Percentiles rank a stretch among this genome's conserved stretches.
Conservation (phyloP, 2,113 vertebrate genomes). For the Platanista minor region DNA sequence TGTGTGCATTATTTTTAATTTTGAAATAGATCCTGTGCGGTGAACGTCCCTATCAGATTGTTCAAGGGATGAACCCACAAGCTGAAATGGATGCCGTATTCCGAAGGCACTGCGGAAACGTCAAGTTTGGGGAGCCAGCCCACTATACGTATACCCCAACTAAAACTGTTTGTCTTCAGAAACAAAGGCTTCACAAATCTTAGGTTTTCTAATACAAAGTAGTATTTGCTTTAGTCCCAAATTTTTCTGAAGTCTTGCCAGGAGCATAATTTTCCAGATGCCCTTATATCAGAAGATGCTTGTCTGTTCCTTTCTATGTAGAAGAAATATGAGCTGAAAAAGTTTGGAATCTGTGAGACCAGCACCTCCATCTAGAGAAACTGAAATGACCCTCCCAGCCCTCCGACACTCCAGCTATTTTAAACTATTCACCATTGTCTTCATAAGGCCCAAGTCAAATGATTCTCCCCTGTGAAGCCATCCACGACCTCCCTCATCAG, state of each 20-base stretch:
- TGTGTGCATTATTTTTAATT: background rate
- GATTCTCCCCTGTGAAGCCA: background rate
- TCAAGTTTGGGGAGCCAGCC: background rate
- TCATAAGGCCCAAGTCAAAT: background rate
- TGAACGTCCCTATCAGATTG: background rate
- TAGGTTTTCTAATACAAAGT: background rate
- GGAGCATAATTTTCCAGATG: background rate
- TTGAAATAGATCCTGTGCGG: background rate
- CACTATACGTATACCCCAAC: rapidly evolving
- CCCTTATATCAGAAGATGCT: background rate
- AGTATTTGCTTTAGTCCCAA: background rate
- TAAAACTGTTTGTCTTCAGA: rapidly evolving
- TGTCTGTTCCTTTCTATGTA: background rate
- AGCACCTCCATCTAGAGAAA: background rate
- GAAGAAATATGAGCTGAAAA: too few relatives aligned
- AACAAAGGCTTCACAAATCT: background rate
- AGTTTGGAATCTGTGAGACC: too few relatives aligned
- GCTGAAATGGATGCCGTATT: background rate
- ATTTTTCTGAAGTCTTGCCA: background rate
- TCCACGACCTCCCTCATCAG: background rate
- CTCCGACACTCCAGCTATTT: rapidly evolving
- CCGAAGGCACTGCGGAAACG: background rate
- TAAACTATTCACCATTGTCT: background rate
- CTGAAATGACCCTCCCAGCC: rapidly evolving
- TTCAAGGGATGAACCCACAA: background rate